Base-by-base conservation (phyloP, 2,888 invertebrate genomes). In the Osmoderma eremita region DNA sequence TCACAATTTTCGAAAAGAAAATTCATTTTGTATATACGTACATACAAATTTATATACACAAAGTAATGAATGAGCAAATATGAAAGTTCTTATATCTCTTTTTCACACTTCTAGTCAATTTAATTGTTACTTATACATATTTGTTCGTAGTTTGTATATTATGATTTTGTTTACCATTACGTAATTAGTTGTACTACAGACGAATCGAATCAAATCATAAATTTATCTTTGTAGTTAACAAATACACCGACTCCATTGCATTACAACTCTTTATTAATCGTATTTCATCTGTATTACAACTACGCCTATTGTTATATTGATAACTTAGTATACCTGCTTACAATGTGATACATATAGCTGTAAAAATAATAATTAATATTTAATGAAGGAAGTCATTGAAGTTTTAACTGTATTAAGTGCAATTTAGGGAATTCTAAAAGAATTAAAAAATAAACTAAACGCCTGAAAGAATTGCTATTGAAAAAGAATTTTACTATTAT, bases 321-420 rank as follows among this genome's bases (percentile, higher is more conserved):
- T 45, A 56, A 68, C 65, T 71, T 78, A 77, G 77, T 76, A 75
- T 78, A 80, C 79, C 78, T 79, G 80, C 80, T 80, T 81, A 76
- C 73, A 79, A 77, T 81, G 80, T 81, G 80, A 80, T 80, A 81
- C 58, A 66, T 68, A 63, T 70, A 68, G 56, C 65, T 68, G 49
- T 68, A 63, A 58, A 22, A 42, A 53, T 53, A 30, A 24, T 24
- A 4, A 51, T 17, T 51, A 30, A 51, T 30, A 15, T 24, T 51
- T 18, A 51, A 38, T 42, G 5, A 30, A 5, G 17, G 20, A 18
- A 48, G 38, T 50, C 51, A 63, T 67, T 53, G n/a, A 56, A 65
- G 30, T 56, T 67, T 53, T 69, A 65, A 67, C 53, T 69, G 65
- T 65, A 67, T 68, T 69, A 68, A 69, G 67, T 69, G 69, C 69